phyloP scores from a whole-genome alignment of 1,140 invertebrate species.

The Reticulitermes speratus region DNA sequence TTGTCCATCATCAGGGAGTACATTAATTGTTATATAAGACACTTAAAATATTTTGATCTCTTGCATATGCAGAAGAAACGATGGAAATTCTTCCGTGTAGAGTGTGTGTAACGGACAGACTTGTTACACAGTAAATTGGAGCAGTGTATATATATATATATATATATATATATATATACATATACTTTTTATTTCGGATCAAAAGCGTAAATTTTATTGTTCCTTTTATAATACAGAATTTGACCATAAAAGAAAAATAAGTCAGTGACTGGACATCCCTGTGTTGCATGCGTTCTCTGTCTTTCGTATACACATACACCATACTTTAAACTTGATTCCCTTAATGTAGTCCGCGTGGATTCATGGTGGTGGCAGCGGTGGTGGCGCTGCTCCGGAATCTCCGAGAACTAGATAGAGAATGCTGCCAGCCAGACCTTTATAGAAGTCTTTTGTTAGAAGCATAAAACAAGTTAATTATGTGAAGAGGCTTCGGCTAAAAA shows the following conservation, averaged over 20 bases:
- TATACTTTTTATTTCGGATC: no score
- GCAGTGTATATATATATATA: no score
- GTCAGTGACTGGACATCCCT: neutral
- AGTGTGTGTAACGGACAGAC: no score
- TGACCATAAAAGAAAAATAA: neutral
- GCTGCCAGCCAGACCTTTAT: neutral
- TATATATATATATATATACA: no score
- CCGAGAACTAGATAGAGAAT: neutral
- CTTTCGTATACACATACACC: neutral
- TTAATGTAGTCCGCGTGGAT: constrained; percentile 18
- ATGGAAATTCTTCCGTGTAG: no score
- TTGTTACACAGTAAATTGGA: no score
- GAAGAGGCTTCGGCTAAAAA: constrained; percentile 15
- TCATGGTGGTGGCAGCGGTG: neutral
- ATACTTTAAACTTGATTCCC: constrained; percentile 19
- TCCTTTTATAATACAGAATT: neutral
- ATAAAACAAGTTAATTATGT: constrained; percentile 18
- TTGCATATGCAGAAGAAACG: no score
- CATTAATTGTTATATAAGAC: no score
- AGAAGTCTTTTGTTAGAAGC: constrained; percentile 16
- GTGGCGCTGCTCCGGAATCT: neutral
- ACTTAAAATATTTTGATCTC: no score
- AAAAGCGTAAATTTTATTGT: no score
- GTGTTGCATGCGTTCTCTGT: neutral
- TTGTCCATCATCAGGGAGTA: no score